phyloP scores from a whole-genome alignment of 2,113 vertebrate genomes.

The Pantherophis guttatus region DNA sequence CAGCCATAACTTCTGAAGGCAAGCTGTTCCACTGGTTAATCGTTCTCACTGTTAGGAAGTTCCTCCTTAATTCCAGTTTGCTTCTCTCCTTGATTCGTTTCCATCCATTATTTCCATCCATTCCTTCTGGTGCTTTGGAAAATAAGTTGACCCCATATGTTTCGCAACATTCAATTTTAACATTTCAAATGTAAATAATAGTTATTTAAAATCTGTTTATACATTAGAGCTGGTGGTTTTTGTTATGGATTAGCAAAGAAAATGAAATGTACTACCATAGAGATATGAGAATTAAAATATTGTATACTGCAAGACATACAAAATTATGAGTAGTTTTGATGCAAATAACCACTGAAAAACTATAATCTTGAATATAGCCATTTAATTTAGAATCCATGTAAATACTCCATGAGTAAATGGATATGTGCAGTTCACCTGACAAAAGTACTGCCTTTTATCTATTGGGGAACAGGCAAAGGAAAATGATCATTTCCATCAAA shows the following conservation, averaged over 20 bases:
- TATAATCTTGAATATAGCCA: background rate
- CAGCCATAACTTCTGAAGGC: too few relatives aligned
- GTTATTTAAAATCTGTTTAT: background rate
- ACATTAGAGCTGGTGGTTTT: background rate
- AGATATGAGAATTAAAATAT: background rate
- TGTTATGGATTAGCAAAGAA: background rate
- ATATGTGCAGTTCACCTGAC: background rate
- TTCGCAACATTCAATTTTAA: constrained; percentile 9
- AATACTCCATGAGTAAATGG: background rate
- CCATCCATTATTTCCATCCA: too few relatives aligned
- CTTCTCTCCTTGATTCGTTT: too few relatives aligned
- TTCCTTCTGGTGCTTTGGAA: too few relatives aligned
- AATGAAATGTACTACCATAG: background rate
- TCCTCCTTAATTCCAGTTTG: too few relatives aligned
- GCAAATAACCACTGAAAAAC: background rate
- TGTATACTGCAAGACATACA: background rate
- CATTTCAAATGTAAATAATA: background rate
- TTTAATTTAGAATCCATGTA: background rate
- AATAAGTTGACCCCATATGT: background rate
- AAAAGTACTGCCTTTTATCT: background rate
- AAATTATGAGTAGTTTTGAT: background rate
- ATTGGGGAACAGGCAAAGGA: background rate
- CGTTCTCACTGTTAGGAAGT: too few relatives aligned
- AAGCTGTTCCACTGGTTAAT: too few relatives aligned
- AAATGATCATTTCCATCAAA: background rate